Evolutionary conservation across 2,797 vertebrate species (phyloP), one percentile per base, ranked within the genome.

Genomic region (Brotula barbata): DNA sequence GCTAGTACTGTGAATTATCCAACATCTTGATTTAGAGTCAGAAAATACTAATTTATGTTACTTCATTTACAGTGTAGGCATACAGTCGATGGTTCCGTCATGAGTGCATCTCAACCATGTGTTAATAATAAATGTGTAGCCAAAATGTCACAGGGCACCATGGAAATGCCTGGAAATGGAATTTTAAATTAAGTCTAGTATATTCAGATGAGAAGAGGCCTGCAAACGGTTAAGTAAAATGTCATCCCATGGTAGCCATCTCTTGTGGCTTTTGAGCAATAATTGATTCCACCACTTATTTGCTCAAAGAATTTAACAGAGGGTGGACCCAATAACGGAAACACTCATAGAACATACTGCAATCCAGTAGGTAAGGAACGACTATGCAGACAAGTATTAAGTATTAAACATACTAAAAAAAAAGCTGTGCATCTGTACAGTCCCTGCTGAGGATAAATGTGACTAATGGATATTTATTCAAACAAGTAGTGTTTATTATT

Each of bases 111-210:
- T 58, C 34, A 44, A 51, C 66, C 64, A 78, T 67, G 59, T 82
- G 72, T 72, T 69, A 66, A 61, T 66, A 40, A 66, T 78, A 59
- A 73, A 49, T 42, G 44, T 37, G 11, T 68, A 28, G 69, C 51
- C 52, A 36, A 77, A 57, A 70, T 64, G 47, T 63, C 49, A 47
- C 28, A 10, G 5, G 50, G 53, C 44, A 37, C 45, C 40, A 63
- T 71, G 53, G 51, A 77, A 66, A 53, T 71, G 56, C 41, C 55
- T 68, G 31, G 47, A 78, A 70, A 68, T 67, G 63, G 55, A 80
- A 74, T 85, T 75, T 80, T 57, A 68, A 73, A 71, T 78, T 51
- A 72, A 74, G 31, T 45, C 57, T 56, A 73, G 53, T 52, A 60
- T 74, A 60, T 48, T 75, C 48, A 76, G 71, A 61, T 69, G 41